These are phyloP conservation scores for Drosophila jambulina DNA, from an alignment of 1,140 invertebrate genomes.

Conservation along the genomic window DNA sequence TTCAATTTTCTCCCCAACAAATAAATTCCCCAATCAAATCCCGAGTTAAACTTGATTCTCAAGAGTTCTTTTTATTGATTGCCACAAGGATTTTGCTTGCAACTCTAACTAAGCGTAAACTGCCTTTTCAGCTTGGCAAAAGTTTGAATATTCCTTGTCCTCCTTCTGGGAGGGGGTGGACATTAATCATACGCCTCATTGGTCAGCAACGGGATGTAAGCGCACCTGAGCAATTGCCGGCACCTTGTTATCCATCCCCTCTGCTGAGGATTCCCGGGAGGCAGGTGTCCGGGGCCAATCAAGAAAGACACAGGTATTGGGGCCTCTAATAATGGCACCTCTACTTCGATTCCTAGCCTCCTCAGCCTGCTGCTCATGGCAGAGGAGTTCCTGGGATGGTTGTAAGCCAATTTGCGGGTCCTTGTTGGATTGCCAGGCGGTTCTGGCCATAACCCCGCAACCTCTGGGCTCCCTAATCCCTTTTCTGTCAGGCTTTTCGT, in stretches of 20 bases:
- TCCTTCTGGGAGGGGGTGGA: not conserved
- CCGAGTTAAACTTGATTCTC: not conserved
- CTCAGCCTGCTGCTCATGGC: not conserved
- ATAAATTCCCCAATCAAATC: conserved; percentile 5
- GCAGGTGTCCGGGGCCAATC: conserved; percentile 50
- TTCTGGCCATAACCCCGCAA: conserved; percentile 1
- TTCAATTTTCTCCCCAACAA: not conserved
- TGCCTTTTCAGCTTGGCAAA: conserved; percentile 9
- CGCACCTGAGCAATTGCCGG: conserved; percentile 54
- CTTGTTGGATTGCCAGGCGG: conserved; percentile 27
- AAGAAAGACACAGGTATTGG: conserved; percentile 35
- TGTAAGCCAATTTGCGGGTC: conserved; percentile 62
- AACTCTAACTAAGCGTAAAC: conserved; percentile 30
- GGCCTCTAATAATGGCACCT: conserved; percentile 11
- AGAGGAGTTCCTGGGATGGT: conserved; percentile 6
- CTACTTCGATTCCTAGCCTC: not conserved
- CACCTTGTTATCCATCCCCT: conserved; percentile 19
- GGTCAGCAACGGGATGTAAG: conserved; percentile 42
- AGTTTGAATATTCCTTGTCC: conserved; percentile 20
- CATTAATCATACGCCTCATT: conserved; percentile 77
- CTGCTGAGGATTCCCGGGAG: conserved; percentile 10
- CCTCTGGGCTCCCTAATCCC: not conserved
- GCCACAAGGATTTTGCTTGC: conserved; percentile 6
- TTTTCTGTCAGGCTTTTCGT: not conserved
- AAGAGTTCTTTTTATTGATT: conserved; percentile 9